phyloP scores from a whole-genome alignment of 2,797 vertebrate species.

The Takifugu rubripes region DNA sequence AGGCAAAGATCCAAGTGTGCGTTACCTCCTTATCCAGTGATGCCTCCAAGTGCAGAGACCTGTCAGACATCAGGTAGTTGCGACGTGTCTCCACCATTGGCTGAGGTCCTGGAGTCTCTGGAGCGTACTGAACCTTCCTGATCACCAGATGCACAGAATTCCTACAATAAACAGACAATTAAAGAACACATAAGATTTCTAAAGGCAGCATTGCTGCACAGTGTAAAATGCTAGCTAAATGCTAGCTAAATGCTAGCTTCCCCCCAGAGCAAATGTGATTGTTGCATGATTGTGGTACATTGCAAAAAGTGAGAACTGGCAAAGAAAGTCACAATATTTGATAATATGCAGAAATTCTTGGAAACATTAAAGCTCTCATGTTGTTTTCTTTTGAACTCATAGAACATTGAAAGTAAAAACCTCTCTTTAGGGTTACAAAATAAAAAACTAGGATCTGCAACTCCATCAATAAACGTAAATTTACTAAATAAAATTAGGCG shows the following conservation, averaged over 20 bases:
- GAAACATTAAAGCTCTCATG: too few relatives aligned
- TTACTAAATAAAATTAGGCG: too few relatives aligned
- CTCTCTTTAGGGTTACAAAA: too few relatives aligned
- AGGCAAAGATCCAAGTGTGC: constrained; percentile 1
- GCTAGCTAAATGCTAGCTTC: background rate
- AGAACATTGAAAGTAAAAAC: too few relatives aligned
- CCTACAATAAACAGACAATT: constrained; percentile 55
- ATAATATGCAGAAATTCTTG: too few relatives aligned
- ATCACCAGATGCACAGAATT: constrained; percentile 89
- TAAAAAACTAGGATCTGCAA: too few relatives aligned
- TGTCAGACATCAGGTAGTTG: constrained; percentile 93
- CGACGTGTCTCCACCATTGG: constrained; percentile 88
- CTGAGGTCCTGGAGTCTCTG: constrained; percentile 86
- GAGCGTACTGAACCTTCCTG: constrained; percentile 91
- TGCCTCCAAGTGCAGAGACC: constrained; percentile 86
- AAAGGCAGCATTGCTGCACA: background rate
- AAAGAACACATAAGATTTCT: background rate
- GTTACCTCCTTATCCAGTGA: constrained; percentile 91
- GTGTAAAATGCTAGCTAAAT: background rate
- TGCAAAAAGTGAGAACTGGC: too few relatives aligned
- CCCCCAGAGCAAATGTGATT: too few relatives aligned
- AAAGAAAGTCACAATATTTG: too few relatives aligned
- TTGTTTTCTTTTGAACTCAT: too few relatives aligned
- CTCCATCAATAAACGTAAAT: too few relatives aligned
- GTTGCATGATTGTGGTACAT: too few relatives aligned